Base-by-base conservation (phyloP, 2,888 invertebrate species). In the Tricholauxania praeusta region DNA sequence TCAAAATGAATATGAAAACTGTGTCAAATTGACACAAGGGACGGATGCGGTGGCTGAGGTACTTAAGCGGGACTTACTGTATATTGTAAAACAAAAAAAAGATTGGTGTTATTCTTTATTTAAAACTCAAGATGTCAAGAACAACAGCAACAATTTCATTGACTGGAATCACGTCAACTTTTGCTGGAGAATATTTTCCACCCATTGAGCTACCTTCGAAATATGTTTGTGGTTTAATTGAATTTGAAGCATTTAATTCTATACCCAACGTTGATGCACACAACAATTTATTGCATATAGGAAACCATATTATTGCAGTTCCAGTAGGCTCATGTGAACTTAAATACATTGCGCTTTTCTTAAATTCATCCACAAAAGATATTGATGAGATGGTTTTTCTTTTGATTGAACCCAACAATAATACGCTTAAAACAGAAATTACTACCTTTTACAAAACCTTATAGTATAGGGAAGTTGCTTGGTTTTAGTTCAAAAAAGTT, bases 401-500 rank as follows among this genome's bases (percentile, higher is more conserved):
- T 3, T 28, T 3, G 0, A 28, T 28, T 28, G 28, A 28, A 28
- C 4, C 28, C 28, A 28, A 28, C 19, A 28, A 62, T 66, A 74
- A 72, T 47, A 70, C 57, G 32, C 12, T 72, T 17, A 67, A 60
- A 70, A 67, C 63, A 12, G 48, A 64, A 64, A 64, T 47, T 48
- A 48, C 47, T 47, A 64, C 48, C 64, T 39, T 47, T 12, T 15
- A 48, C 6, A 48, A 14, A 64, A 32, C 47, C 17, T 49, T 14
- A 39, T 49, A 55, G 55, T 17, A 48, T 66, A 65, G 49, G 19
- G 8, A 53, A 72, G 55, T 71, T 78, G 65, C 59, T 75, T 15
- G 74, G 75, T 12, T 78, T 77, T 39, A 72, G 74, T 68, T 74
- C 70, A 57, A 60, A 15, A 65, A 51, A 17, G 17, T 69, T 76